A percentile compares a stretch with the other conserved stretches of the same genome.
Conservation (phyloP, 2,797 vertebrate species). For the Vultur gryphus region DNA sequence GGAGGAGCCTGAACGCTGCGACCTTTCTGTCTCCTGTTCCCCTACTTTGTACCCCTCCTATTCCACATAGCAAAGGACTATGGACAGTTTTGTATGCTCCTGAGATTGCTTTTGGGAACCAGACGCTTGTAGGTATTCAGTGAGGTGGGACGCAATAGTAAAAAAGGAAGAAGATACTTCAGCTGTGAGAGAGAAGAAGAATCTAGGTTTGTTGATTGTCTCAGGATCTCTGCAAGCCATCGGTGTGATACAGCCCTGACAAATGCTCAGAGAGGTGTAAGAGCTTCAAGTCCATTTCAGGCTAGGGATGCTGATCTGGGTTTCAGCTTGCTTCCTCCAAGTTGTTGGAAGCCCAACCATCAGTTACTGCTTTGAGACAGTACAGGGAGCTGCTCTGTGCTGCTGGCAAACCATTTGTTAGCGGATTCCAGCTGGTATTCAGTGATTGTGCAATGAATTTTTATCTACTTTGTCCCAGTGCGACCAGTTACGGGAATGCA, state of each 20-base stretch:
- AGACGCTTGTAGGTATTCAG: neutral
- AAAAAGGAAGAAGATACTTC: neutral
- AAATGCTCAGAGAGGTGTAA: neutral
- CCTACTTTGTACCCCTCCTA: neutral
- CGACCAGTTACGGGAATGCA: accelerated
- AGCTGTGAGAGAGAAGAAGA: neutral
- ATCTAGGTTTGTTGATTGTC: neutral
- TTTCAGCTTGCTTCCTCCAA: neutral
- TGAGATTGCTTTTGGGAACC: neutral
- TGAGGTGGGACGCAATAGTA: neutral
- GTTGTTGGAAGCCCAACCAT: neutral
- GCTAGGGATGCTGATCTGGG: neutral
- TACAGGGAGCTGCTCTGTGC: neutral
- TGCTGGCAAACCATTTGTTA: neutral
- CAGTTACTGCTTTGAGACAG: neutral
- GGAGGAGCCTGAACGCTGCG: neutral
- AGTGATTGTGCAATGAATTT: neutral
- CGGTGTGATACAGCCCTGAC: neutral
- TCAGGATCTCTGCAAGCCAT: neutral
- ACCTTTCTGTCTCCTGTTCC: neutral
- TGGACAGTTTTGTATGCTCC: neutral
- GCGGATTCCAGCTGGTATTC: neutral
- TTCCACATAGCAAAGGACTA: neutral
- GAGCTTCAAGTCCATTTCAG: neutral
- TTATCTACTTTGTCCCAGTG: neutral